Evolutionary conservation across 2,888 invertebrate species (phyloP), one percentile per base, ranked within the genome.

Genomic region (Synergus japonicus): DNA sequence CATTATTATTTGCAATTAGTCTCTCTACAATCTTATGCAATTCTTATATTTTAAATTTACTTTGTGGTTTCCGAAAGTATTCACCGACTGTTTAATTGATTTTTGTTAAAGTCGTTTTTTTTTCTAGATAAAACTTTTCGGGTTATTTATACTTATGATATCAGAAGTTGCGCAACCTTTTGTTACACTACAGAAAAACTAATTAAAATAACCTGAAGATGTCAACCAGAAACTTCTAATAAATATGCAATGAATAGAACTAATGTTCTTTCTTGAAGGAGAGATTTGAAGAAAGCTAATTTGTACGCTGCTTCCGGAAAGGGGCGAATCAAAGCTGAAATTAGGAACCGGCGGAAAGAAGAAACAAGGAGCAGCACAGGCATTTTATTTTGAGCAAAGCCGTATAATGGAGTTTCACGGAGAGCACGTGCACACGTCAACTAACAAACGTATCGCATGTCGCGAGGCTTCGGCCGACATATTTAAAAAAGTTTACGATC

Each of bases 401-500:
- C 83, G 63, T 81, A 79, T 78, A 81, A 84, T 81, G 81, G 77
- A 83, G 79, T 79, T 78, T 65, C 49, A 22, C 66, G 80, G 18
- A 46, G 79, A 79, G 77, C 81, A 81, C 83, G 79, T 77, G 83
- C 76, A 78, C 67, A 58, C 66, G n/a, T 63, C 41, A n/a, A 29
- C 63, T 37, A 73, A 76, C 43, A 64, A 76, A 64, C 76, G 63
- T 76, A 22, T 76, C 76, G 80, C 79, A 81, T 84, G 82, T 83
- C 82, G 83, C 79, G 82, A 77, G 86, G 82, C 84, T 85, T 85
- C 83, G 79, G 79, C 78, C 79, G 83, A 82, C 82, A 85, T 84
- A 83, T 87, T 85, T 80, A 84, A 82, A 87, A 87, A 88, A 89
- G 87, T 89, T 89, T 88, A 86, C 86, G 86, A 87, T 86, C 85